Evolutionary conservation across 2,113 vertebrate genomes (phyloP).

Genomic region (Paramisgurnus dabryanus): DNA sequence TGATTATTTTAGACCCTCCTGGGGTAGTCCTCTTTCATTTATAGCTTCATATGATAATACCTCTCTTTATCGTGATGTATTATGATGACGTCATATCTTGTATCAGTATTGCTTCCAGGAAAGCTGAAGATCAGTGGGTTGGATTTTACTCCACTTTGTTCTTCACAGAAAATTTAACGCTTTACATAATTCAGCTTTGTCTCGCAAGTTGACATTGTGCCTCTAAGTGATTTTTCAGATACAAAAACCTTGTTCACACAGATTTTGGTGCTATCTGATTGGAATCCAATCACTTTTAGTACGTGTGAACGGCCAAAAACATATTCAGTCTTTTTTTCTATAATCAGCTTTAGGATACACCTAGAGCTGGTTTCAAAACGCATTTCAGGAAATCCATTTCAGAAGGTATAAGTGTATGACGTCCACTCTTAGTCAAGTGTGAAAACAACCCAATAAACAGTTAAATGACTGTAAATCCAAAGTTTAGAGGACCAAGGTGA

Average conservation of each 20-base stretch:
- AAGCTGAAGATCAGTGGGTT: conserved; percentile 14
- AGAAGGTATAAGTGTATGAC: background rate
- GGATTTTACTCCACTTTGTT: background rate
- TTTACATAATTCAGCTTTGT: background rate
- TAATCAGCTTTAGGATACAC: too few species aligned
- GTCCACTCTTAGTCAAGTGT: background rate
- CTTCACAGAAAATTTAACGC: too few species aligned
- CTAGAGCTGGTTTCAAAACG: too few species aligned
- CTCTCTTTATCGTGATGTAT: conserved; percentile 9
- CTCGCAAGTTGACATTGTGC: background rate
- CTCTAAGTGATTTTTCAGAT: background rate
- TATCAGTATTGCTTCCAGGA: conserved; percentile 20
- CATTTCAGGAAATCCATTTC: too few species aligned
- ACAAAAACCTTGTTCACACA: too few species aligned
- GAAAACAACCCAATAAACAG: conserved; percentile 26
- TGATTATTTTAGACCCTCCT: conserved; percentile 3
- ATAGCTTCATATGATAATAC: background rate
- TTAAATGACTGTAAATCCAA: background rate
- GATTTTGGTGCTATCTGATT: too few species aligned
- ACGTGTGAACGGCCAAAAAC: too few species aligned
- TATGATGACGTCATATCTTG: background rate
- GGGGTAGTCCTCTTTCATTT: background rate
- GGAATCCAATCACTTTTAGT: too few species aligned
- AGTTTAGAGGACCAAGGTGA: background rate
- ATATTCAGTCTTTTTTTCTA: too few species aligned